Evolutionary conservation across 1,140 invertebrate species (phyloP), one percentile per base, ranked within the genome.

Genomic region (Papilio xuthus): DNA sequence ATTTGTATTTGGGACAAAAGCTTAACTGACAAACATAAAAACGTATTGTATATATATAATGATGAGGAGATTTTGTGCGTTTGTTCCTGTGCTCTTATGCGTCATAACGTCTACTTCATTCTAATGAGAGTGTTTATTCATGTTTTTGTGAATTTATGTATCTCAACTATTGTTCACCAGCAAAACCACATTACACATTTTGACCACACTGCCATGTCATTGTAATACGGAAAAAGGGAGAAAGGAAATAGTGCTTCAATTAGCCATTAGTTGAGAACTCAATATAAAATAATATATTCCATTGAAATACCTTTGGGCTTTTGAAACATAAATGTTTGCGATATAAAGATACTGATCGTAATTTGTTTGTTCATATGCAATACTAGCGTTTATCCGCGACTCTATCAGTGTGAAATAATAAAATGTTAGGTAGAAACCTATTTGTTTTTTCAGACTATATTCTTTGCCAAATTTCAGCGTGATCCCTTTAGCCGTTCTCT

Each of bases 51-150:
- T 10, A 44, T 13, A 10, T 44, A 44, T 44, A 44, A 1, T 37
- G 32, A 37, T 6, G 9, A 13, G 6, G 2, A 44, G 42, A 12
- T 44, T 44, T 44, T 44, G 13, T 53, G 50, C 50, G 12, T 10
- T 8, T n/a, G 23, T 60, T 60, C 56, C 56, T 60, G 56, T 26
- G 4, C 2, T 60, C 12, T 26, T 26, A 60, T 60, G 56, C 56
- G 56, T 60, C 56, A 60, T 13, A 60, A 2, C 23, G 7, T 26
- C 23, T 60, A 10, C 20, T 60, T 28, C 23, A 60, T 60, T 60
- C 56, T 26, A 60, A 60, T 60, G 56, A 60, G 26, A 9, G 26
- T 60, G 56, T 60, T 60, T 60, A 60, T 60, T 60, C 56, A 60
- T 26, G 23, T 60, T 60, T 60, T 60, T 28, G 23, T 23, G 56